Conservation (phyloP, 1,140 invertebrate species). For the Galleria mellonella region DNA sequence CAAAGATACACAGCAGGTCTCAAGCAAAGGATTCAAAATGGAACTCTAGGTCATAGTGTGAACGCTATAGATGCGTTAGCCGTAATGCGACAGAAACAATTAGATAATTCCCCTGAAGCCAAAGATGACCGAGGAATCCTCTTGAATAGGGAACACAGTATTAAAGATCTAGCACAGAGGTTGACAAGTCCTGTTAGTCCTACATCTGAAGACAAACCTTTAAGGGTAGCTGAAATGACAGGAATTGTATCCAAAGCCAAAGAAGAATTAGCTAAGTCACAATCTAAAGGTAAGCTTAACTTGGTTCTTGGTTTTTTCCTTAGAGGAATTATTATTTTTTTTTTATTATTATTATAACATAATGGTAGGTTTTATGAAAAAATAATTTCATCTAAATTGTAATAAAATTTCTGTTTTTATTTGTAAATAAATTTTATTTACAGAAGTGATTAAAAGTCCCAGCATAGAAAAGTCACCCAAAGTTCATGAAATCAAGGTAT, state of each 20-base stretch:
- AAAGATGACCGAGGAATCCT: constrained; percentile 77
- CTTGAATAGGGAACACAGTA: constrained; percentile 82
- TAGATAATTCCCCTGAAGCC: constrained; percentile 55
- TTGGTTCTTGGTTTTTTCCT: too few relatives aligned
- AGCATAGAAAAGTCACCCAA: constrained; percentile 77
- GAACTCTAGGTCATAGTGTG: constrained; percentile 61
- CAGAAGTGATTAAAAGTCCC: constrained; percentile 81
- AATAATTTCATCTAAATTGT: too few relatives aligned
- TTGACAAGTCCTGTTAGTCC: constrained; percentile 76
- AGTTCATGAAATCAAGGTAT: constrained; percentile 86
- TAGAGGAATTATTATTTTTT: too few relatives aligned
- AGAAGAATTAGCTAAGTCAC: constrained; percentile 90
- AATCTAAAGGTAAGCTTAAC: constrained; percentile 75
- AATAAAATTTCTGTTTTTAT: neutral
- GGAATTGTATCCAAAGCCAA: constrained; percentile 95
- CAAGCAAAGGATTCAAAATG: constrained; percentile 75
- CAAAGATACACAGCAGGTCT: constrained; percentile 74
- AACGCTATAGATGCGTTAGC: constrained; percentile 42
- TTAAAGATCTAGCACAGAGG: constrained; percentile 91
- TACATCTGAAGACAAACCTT: constrained; percentile 68
- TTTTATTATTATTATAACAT: too few relatives aligned
- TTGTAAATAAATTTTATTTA: constrained; percentile 9
- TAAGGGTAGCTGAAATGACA: constrained; percentile 87
- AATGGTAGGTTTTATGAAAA: too few relatives aligned
- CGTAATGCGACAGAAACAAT: constrained; percentile 42